Base-by-base conservation (phyloP, 1,140 invertebrate genomes). In the Thaumatotibia leucotreta region DNA sequence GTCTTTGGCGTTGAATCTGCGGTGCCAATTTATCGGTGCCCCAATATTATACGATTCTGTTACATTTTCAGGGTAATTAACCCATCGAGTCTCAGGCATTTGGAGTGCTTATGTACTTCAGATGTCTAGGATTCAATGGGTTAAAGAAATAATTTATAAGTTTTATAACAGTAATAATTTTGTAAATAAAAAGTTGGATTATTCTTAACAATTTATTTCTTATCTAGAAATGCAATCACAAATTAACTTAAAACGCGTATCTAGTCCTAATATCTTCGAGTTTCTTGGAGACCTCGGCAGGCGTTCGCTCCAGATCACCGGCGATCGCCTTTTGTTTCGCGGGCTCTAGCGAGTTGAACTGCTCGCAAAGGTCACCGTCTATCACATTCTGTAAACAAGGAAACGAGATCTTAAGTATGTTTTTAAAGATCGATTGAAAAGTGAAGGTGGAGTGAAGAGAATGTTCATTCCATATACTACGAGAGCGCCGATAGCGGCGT, bases 301-400 rank as follows among this genome's bases (percentile, higher is more conserved):
- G 95, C 1, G 96, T 98, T 77, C 97, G 94, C 82, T 99, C 98
- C 52, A 99, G 92, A 89, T 99, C 98, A 29, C 96, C 94, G 0
- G 98, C 95, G 65, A 99, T 99, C 68, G 95, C 96, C 79, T 98
- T 98, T 81, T 99, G 99, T 88, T 99, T 99, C 0, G 92, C 89
- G 0, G 95, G 93, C 75, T 99, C 99, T 68, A 99, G 94, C 0
- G 98, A 98, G 83, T 98, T 99, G 86, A 98, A 99, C 91, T 99
- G 98, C 91, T 99, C 99, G 88, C 99, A 99, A 2, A 99, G 92
- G 91, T 99, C 99, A 4, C 99, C 99, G 91, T 99, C 99, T 70
- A 99, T 97, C 0, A 99, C 98, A 92, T 98, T 99, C 94, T 98
- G 87, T 66, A 92, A 92, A 77, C 70, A 77, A 50, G 64, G 63